Evolutionary conservation across 1,140 invertebrate species (phyloP).

Genomic region (Pectinophora gossypiella): DNA sequence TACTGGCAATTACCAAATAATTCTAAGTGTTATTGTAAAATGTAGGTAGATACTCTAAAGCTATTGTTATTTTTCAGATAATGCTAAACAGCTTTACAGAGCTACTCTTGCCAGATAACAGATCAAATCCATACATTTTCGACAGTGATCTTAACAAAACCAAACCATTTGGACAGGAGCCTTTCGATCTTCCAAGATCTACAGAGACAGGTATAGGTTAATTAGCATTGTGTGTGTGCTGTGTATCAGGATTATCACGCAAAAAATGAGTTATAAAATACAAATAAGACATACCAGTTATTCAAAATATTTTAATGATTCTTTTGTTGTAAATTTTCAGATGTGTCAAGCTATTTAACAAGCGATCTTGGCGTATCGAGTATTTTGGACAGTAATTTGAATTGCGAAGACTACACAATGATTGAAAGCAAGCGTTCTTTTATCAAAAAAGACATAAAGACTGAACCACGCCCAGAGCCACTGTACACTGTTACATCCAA

Average conservation of each 20-base stretch:
- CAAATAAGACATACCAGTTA: not conserved
- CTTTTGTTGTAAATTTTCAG: constrained; percentile 28
- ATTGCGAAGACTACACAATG: constrained; percentile 39
- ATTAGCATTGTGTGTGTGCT: too few relatives aligned
- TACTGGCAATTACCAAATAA: too few relatives aligned
- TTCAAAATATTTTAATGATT: too few relatives aligned
- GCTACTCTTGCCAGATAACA: constrained; percentile 43
- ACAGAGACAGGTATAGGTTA: constrained; percentile 35
- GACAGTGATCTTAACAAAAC: constrained; percentile 36
- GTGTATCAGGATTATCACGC: too few relatives aligned
- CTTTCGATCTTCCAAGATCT: constrained; percentile 34
- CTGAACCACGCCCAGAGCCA: constrained; percentile 37
- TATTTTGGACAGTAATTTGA: constrained; percentile 31
- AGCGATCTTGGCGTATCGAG: constrained; percentile 28
- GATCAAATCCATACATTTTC: constrained; percentile 36
- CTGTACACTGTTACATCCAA: constrained; percentile 49
- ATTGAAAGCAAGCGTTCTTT: constrained; percentile 47
- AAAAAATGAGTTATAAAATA: constrained; percentile 1
- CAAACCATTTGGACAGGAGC: constrained; percentile 32
- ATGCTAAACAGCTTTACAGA: constrained; percentile 54
- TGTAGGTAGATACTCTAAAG: too few relatives aligned
- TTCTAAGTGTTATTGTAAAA: too few relatives aligned
- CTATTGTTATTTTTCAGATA: constrained; percentile 47
- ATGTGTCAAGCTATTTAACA: constrained; percentile 28
- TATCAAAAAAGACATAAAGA: constrained; percentile 47